phyloP scores from a whole-genome alignment of 1,140 invertebrate genomes.

The Samia ricini region DNA sequence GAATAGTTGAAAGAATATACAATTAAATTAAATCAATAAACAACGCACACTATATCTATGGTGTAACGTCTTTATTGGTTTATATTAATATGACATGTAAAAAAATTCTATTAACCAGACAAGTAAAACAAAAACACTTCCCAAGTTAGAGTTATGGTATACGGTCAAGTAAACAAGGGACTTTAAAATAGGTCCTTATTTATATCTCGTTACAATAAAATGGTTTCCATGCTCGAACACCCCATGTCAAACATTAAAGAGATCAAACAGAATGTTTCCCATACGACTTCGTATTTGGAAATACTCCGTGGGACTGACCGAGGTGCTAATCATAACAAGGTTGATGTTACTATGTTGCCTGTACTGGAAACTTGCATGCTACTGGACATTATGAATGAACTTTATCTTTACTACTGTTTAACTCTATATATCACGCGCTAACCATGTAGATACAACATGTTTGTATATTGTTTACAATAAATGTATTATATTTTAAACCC shows the following conservation, averaged over 20 bases:
- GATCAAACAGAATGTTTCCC: conserved; percentile 47
- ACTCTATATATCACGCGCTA: not conserved
- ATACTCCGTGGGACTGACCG: conserved; percentile 48
- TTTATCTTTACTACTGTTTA: not conserved
- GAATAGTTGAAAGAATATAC: too few relatives aligned
- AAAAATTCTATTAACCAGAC: not conserved
- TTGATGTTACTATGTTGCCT: conserved; percentile 17
- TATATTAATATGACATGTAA: not conserved
- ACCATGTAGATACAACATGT: not conserved
- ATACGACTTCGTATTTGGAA: conserved; percentile 48
- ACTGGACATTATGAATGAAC: conserved; percentile 20
- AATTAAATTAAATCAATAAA: too few relatives aligned
- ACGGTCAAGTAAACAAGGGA: not conserved
- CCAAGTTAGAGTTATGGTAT: not conserved
- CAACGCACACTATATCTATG: too few relatives aligned
- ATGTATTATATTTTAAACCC: too few relatives aligned
- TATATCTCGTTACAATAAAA: conserved; percentile 12
- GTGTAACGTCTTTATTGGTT: too few relatives aligned
- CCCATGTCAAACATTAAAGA: conserved; percentile 29
- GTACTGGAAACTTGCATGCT: conserved; percentile 1
- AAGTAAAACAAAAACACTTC: not conserved
- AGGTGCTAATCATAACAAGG: conserved; percentile 65
- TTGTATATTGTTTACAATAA: too few relatives aligned
- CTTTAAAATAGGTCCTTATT: conserved; percentile 5
- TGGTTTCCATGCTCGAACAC: conserved; percentile 13